These are phyloP conservation scores for Parasteatoda tepidariorum DNA, from an alignment of 1,140 invertebrate species.

Conservation along the genomic window DNA sequence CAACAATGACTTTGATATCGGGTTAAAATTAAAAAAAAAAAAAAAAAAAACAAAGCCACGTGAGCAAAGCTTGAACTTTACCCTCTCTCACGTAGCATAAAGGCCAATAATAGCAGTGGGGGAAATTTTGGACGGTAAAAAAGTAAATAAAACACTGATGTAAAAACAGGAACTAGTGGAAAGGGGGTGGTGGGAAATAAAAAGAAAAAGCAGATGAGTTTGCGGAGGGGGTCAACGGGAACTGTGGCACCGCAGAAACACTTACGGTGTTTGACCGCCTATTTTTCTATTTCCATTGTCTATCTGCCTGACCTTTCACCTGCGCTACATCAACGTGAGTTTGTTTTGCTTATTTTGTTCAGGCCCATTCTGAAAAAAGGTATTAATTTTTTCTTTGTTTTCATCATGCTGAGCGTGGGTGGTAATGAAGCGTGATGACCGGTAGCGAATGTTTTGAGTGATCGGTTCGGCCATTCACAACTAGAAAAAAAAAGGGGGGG, in stretches of 20 bases:
- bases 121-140: not conserved
- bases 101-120: not conserved
- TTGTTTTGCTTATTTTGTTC: not conserved
- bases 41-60: not conserved
- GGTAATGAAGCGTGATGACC: not conserved
- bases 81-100: not conserved
- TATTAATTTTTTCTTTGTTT: not conserved
- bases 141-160: not conserved
- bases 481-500: too few relatives aligned
- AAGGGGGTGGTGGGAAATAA: constrained; percentile 1
- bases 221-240: constrained; percentile 32
- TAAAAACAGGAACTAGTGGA: not conserved
- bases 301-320: constrained; percentile 18
- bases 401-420: not conserved
- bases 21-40: too few relatives aligned
- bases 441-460: not conserved
- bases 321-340: not conserved
- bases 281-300: constrained; percentile 42
- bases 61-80: not conserved
- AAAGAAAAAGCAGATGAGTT: constrained; percentile 11
- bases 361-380: too few relatives aligned
- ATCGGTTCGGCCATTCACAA: too few relatives aligned
- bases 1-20: not conserved
- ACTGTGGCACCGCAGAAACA: constrained; percentile 25
- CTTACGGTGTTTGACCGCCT: constrained; percentile 43